Evolutionary conservation across 2,113 vertebrate genomes (phyloP), one percentile per base, ranked within the genome.

Genomic region (Etheostoma cragini): DNA sequence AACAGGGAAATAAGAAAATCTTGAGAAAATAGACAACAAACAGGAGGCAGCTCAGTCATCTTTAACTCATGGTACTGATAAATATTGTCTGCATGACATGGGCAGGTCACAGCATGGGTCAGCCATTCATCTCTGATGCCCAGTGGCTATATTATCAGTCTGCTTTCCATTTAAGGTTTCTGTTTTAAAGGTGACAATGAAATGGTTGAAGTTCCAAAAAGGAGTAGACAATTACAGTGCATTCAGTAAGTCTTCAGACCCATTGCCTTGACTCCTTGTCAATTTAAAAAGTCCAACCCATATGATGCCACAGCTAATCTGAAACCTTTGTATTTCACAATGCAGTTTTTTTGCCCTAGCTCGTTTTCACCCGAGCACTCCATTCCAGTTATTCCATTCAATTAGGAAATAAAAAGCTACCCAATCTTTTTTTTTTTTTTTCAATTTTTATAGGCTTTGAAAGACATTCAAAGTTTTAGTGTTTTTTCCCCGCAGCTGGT

Each of bases 1-100:
- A 64, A 80, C 69, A 88, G 85, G 85, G 91, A 93, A 91, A 90
- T 88, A 83, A 91, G 90, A 80, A 90, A 75, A 78, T 87, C 91
- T 84, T 94, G 94, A 93, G 91, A 91, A 94, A 94, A 94, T 90
- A 92, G 90, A 88, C 87, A 91, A 91, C 86, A 88, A 81, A 87
- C 90, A 92, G 75, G 89, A 90, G 87, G 88, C 72, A 84, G 90
- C 91, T 92, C 83, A 91, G 90, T 87, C 85, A 78, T 78, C 64
- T 87, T 81, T 73, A 77, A 67, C 54, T 88, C 52, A 82, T 69
- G 76, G 81, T 81, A 57, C 64, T 88, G 79, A 86, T 87, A 74
- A 87, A 89, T 83, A 81, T 42, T 86, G 85, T 80, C 83, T 80
- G 70, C 30, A 19, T 86, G 78, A 84, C 78, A 79, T 24, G 46